Evolutionary conservation across 2,888 invertebrate species (phyloP).

Genomic region (Stramonita haemastoma): DNA sequence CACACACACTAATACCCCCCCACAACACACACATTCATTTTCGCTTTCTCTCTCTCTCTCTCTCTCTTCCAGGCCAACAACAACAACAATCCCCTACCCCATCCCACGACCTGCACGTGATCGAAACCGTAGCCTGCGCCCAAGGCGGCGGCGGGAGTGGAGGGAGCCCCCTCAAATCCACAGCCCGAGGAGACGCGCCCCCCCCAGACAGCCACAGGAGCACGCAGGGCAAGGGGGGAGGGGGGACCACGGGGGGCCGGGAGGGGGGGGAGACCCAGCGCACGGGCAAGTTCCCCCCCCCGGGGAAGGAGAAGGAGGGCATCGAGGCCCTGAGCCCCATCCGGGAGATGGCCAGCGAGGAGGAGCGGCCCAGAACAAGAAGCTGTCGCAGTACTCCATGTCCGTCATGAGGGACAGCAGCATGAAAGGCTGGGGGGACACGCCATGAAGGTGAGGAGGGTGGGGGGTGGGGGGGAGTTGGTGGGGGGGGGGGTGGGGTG

Average conservation of each 20-base stretch:
- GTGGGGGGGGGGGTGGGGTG: no score
- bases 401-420: conserved; percentile 36
- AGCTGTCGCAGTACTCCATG: conserved; percentile 54
- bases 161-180: conserved; percentile 44
- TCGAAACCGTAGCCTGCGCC: conserved; percentile 55
- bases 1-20: no score
- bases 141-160: no score
- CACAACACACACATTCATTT: no score
- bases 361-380: conserved; percentile 56
- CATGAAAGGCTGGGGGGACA: neutral
- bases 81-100: conserved; percentile 47
- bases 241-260: neutral
- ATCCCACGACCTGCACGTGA: conserved; percentile 49
- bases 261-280: conserved; percentile 15
- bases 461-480: no score
- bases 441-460: conserved; percentile 26
- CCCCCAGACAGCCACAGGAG: conserved; percentile 11
- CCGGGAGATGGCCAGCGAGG: conserved; percentile 64
- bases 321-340: conserved; percentile 68
- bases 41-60: no score
- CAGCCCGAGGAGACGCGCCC: neutral
- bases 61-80: conserved; percentile 15
- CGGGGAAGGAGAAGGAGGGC: conserved; percentile 58
- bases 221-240: conserved; percentile 13
- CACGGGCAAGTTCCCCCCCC: conserved; percentile 2